Base-by-base conservation (phyloP, 2,113 vertebrate species). In the Aphyosemion australe region DNA sequence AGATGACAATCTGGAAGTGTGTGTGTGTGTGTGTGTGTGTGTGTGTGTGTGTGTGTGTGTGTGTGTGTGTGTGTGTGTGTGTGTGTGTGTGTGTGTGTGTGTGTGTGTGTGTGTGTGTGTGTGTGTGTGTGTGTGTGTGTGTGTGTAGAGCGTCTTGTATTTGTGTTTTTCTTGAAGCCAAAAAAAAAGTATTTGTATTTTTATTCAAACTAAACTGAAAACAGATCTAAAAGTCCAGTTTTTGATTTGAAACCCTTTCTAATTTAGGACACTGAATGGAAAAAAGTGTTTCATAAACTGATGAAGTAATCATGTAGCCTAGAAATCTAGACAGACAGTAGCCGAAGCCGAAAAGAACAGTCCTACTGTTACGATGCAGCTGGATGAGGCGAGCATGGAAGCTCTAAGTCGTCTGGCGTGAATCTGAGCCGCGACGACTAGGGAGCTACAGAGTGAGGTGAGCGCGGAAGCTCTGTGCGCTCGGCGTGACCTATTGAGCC, bases 1-100 rank as follows among this genome's bases (percentile, higher is more conserved):
- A 56, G 60, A 63, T 48, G 68, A 32, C 18, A 12, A 58, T 52
- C 32, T 55, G 12, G 8, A 26, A 34, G 26, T 53, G 51, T 16
- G 16, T 8, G 26, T 57, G 48, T 48, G 21, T 15, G 47, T 8
- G 14, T 51, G 41, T 59, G 41, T 65, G 49, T 51, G 50, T 39
- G 46, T 49, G 61, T 34, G 14, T 34, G 10, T 18, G 2, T n/a
- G n/a, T n/a, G n/a, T n/a, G n/a, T n/a, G n/a, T n/a, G n/a, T n/a
- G n/a, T n/a, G n/a, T n/a, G n/a, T n/a, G n/a, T n/a, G n/a, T n/a
- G n/a, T n/a, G n/a, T n/a, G 26, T 53, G 51, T 16, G 16, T 8
- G 26, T 57, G 48, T 48, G 21, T 15, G 47, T 8, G 15, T 52
- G 37, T 59, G 41, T 65, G 49, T 51, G 50, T 39, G 46, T 49